These are phyloP conservation scores for Macropus fuliginosus DNA, from an alignment of 2,797 vertebrate genomes.

Conservation along the genomic window DNA sequence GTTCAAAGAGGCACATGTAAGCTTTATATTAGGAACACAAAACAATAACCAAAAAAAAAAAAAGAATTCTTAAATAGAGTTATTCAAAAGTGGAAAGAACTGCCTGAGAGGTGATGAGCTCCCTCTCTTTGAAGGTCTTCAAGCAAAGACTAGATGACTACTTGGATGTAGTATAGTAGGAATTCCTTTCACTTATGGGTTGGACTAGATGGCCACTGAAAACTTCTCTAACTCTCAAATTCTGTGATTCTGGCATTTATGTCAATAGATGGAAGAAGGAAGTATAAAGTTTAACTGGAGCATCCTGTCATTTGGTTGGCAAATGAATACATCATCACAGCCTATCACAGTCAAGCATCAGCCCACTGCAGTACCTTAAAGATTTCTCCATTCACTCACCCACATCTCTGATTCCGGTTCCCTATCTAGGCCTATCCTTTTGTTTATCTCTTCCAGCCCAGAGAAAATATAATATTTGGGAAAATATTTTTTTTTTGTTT, in stretches of 20 bases:
- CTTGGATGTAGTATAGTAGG: neutral
- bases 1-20: neutral
- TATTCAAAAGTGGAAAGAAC: neutral
- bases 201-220: neutral
- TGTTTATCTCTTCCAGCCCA: neutral
- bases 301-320: neutral
- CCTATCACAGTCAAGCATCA: neutral
- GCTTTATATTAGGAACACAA: neutral
- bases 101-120: neutral
- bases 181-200: neutral
- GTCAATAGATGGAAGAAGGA: neutral
- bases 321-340: neutral
- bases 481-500: conserved; percentile 30
- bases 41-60: neutral
- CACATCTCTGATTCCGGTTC: neutral
- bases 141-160: neutral
- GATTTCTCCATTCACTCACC: neutral
- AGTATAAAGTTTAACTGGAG: neutral
- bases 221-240: neutral
- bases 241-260: neutral
- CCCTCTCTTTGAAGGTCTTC: neutral
- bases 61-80: neutral
- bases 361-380: neutral
- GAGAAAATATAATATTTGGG: conserved; percentile 6
- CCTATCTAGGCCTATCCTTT: conserved; percentile 24